A percentile compares a stretch with the other conserved stretches of the same genome.
These are phyloP conservation scores for Aphaenogaster rudis DNA, from an alignment of 1,140 invertebrate species.

Conservation along the genomic window DNA sequence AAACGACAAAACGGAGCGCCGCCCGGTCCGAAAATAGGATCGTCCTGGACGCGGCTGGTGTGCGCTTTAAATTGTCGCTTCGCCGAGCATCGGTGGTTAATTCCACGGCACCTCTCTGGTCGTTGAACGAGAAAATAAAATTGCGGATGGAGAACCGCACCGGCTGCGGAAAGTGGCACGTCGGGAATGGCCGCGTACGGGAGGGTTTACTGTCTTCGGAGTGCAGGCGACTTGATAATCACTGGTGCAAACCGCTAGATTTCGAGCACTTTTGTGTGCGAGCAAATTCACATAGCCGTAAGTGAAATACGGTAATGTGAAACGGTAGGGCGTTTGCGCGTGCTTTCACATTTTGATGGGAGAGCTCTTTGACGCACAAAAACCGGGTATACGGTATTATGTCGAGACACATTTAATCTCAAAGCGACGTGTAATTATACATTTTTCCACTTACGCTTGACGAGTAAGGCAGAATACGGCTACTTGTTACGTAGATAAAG, in stretches of 20 bases:
- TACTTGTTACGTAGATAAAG: neutral
- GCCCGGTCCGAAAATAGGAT: conserved; percentile 26
- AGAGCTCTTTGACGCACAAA: conserved; percentile 31
- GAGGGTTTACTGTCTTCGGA: neutral
- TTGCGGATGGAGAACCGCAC: neutral
- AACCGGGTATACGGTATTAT: neutral
- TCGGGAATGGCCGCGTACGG: neutral
- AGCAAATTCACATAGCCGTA: conserved; percentile 21
- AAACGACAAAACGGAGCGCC: conserved; percentile 23
- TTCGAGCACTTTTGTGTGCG: conserved; percentile 23
- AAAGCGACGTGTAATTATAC: conserved; percentile 44
- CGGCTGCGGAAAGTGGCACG: conserved; percentile 18
- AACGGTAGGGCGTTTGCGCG: neutral
- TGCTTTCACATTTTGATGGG: conserved; percentile 28
- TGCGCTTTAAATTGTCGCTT: conserved; percentile 43
- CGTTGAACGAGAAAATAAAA: conserved; percentile 52
- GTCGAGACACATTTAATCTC: neutral
- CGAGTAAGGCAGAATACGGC: neutral
- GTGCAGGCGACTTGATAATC: conserved; percentile 43
- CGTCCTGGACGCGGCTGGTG: neutral
- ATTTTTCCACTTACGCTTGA: conserved; percentile 30
- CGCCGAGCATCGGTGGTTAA: conserved; percentile 36
- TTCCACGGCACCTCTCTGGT: conserved; percentile 27
- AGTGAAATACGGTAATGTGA: conserved; percentile 43
- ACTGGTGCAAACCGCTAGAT: neutral